Evolutionary conservation across 2,113 vertebrate genomes (phyloP).

Genomic region (Microtus richardsoni): DNA sequence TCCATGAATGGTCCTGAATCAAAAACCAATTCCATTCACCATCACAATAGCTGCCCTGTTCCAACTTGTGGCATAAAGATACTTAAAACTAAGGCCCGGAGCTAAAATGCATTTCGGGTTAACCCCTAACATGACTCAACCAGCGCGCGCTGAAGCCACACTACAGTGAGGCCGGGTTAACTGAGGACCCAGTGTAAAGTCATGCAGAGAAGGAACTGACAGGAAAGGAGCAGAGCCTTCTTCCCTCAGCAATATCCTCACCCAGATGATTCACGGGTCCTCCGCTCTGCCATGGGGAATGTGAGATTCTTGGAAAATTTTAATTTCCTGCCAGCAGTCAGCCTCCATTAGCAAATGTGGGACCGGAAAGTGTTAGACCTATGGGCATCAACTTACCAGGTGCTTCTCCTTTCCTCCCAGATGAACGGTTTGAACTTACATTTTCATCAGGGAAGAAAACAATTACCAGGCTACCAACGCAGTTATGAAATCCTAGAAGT

Average conservation of each 20-base stretch:
- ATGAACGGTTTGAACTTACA: neutral
- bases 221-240: neutral
- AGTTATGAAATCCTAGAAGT: neutral
- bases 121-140: neutral
- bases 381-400: neutral
- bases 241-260: neutral
- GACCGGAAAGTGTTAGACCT: neutral
- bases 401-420: neutral
- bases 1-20: neutral
- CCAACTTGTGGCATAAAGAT: neutral
- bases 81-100: conserved; percentile 24
- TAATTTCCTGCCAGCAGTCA: conserved; percentile 52
- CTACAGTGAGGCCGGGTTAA: neutral
- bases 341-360: neutral
- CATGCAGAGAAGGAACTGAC: conserved; percentile 1
- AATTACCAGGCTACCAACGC: neutral
- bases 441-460: conserved; percentile 5
- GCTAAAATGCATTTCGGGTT: neutral
- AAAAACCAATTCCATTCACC: neutral
- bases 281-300: conserved; percentile 11
- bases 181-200: neutral
- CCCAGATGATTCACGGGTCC: conserved; percentile 5
- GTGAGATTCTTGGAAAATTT: conserved; percentile 51
- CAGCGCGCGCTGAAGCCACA: neutral
- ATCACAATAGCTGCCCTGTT: neutral